Base-by-base conservation (phyloP, 2,888 invertebrate genomes). In the Tinea trinotella region DNA sequence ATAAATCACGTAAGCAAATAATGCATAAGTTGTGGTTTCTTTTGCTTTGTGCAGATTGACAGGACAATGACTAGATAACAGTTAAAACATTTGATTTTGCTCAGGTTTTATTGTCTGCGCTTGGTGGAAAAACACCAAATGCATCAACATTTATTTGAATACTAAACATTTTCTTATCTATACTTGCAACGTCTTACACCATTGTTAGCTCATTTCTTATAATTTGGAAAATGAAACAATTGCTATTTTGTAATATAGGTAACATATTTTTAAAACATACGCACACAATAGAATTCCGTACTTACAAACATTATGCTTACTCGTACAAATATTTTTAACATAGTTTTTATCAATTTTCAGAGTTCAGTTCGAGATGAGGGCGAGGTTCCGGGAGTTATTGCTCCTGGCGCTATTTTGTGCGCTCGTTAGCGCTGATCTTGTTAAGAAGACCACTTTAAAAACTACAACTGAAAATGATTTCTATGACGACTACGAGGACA, bases 311-410 rank as follows among this genome's bases (percentile, higher is more conserved):
- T 4, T 30, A 30, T 30, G 30, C 30, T 7, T 30, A 30, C 30
- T 30, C n/a, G 7, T 30, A 4, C n/a, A 30, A 7, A 30, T n/a
- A 30, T 30, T 30, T 30, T 30, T 30, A 30, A 30, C n/a, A n/a
- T 40, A 13, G 40, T 40, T 4, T 46, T 46, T 46, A n/a, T 46
- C 55, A 68, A 58, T 59, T 83, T 86, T 56, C 86, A 85, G 85
- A 81, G 81, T 83, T 82, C 80, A 65, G 76, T 70, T 75, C 74
- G 77, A 76, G 66, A 86, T 85, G 85, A 82, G 83, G 74, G 74
- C 73, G 68, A 82, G 71, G 80, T 75, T 71, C 76, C 79, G 74
- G 83, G 83, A 81, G 84, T 74, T 82, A 59, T 72, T 82, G 12
- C 34, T 85, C 74, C 79, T 86, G 73, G 79, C 86, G 77, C 79